Percentiles rank a stretch among this genome's conserved stretches.
Evolutionary conservation across 2,797 vertebrate species (phyloP).

Genomic region (Siniperca undulata): DNA sequence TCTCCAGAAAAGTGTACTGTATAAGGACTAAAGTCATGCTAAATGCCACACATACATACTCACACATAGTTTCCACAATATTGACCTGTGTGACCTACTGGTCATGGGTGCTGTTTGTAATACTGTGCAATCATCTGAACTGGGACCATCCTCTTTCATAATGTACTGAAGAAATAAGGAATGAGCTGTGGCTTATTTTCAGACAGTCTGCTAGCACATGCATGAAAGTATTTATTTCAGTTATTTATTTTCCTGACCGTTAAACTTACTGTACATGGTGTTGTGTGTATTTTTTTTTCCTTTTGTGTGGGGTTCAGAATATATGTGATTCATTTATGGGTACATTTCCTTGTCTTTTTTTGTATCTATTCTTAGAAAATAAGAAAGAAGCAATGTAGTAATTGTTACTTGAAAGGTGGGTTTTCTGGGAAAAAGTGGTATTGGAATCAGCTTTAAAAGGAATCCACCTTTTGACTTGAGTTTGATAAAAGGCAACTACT

Average conservation of each 20-base stretch:
- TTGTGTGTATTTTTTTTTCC: conserved; percentile 18
- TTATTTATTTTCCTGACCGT: conserved; percentile 77
- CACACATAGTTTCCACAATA: conserved; percentile 34
- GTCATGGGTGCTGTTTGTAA: conserved; percentile 73
- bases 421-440: conserved; percentile 7
- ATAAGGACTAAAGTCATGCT: conserved; percentile 61
- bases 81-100: conserved; percentile 46
- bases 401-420: conserved; percentile 4
- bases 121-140: conserved; percentile 64
- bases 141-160: conserved; percentile 27
- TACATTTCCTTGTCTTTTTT: conserved; percentile 27
- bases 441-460: background rate
- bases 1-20: conserved; percentile 54
- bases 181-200: conserved; percentile 30
- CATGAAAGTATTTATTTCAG: conserved; percentile 79
- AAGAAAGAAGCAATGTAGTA: background rate
- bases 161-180: conserved; percentile 43
- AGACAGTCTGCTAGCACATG: conserved; percentile 50
- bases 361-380: conserved; percentile 28
- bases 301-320: conserved; percentile 51
- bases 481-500: conserved; percentile 14
- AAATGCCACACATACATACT: conserved; percentile 40
- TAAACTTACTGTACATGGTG: conserved; percentile 44
- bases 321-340: conserved; percentile 56
- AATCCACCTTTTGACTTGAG: background rate